Percentiles rank a stretch among this genome's conserved stretches.
Evolutionary conservation across 2,113 vertebrate genomes (phyloP).

Genomic region (Carollia perspicillata): DNA sequence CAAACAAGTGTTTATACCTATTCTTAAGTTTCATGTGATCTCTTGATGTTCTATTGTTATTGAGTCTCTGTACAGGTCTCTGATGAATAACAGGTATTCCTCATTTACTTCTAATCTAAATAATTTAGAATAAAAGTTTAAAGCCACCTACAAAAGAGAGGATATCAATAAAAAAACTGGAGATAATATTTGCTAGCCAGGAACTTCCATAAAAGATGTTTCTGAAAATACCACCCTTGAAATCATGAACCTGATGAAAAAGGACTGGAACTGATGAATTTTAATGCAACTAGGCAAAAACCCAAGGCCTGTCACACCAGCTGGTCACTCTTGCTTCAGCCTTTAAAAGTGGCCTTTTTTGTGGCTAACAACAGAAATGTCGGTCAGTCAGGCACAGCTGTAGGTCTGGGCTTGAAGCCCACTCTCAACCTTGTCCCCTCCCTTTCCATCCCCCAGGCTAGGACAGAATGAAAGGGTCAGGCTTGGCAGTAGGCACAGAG

Average conservation of each 20-base stretch:
- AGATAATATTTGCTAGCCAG: neutral
- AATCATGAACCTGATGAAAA: constrained; percentile 3
- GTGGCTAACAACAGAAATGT: constrained; percentile 66
- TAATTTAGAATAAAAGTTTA: constrained; percentile 25
- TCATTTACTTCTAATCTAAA: neutral
- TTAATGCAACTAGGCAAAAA: constrained; percentile 60
- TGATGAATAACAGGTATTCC: neutral
- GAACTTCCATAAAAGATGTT: neutral
- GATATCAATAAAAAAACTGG: neutral
- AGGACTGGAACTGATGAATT: constrained; percentile 61
- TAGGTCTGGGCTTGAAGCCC: constrained; percentile 57
- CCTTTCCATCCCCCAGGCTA: constrained; percentile 59
- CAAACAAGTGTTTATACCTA: neutral
- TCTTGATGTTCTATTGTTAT: neutral
- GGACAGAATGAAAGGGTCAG: constrained; percentile 58
- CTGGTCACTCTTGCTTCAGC: constrained; percentile 57
- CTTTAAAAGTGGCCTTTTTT: constrained; percentile 67
- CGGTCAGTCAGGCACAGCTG: constrained; percentile 70
- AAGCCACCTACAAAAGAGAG: neutral
- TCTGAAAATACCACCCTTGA: constrained; percentile 4
- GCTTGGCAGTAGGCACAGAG: constrained; percentile 46
- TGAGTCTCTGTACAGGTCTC: neutral
- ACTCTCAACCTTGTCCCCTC: constrained; percentile 7
- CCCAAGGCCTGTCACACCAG: constrained; percentile 63
- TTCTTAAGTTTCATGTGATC: neutral